These are phyloP conservation scores for Xiphophorus hellerii DNA, from an alignment of 2,113 vertebrate genomes.

Conservation along the genomic window DNA sequence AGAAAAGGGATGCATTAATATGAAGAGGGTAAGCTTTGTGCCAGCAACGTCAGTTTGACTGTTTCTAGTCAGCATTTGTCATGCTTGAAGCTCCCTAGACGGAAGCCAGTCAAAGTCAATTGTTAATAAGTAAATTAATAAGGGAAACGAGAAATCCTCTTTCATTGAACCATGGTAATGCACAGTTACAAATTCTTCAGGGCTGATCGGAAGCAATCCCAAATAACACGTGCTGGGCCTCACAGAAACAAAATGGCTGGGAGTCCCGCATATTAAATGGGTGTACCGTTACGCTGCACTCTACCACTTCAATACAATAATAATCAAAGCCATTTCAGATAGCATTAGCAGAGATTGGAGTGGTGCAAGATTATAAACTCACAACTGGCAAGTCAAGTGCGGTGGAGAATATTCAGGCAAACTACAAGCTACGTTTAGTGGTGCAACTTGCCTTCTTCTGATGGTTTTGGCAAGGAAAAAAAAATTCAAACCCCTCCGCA, in stretches of 20 bases:
- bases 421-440: conserved; percentile 35
- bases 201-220: conserved; percentile 34
- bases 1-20: conserved; percentile 8
- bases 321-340: conserved; percentile 47
- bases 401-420: conserved; percentile 46
- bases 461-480: conserved; percentile 50
- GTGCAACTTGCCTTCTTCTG: conserved; percentile 31
- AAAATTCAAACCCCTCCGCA: conserved; percentile 32
- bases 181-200: conserved; percentile 52
- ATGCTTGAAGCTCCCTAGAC: conserved; percentile 53
- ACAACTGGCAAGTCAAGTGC: conserved; percentile 39
- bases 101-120: conserved; percentile 24
- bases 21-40: conserved; percentile 13
- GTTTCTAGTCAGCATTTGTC: conserved; percentile 46
- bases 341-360: conserved; percentile 64
- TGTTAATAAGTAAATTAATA: conserved; percentile 63
- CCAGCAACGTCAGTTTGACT: conserved; percentile 19
- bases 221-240: conserved; percentile 40
- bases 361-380: conserved; percentile 61
- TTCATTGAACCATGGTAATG: conserved; percentile 14
- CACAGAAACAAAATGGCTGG: conserved; percentile 55
- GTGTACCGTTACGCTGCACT: conserved; percentile 11
- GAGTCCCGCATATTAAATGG: conserved; percentile 49
- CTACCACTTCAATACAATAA: conserved; percentile 55
- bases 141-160: conserved; percentile 46